These are phyloP conservation scores for Hyles lineata DNA, from an alignment of 2,888 invertebrate species.

Conservation along the genomic window DNA sequence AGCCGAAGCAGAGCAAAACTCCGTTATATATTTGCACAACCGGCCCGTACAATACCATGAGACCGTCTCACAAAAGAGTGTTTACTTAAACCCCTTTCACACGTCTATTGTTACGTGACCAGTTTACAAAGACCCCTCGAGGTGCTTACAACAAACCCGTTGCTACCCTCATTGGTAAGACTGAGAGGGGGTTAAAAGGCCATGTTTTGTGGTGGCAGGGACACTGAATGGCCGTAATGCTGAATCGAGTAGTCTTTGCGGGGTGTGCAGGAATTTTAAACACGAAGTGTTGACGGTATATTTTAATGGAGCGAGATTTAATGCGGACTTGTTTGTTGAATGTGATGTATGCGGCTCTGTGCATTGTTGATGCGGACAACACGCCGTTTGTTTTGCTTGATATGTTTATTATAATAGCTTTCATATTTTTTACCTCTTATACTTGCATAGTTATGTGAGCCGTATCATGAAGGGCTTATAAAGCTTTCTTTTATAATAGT, in stretches of 20 bases:
- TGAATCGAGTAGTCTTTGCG: constrained; percentile 68
- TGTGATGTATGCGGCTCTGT: constrained; percentile 36
- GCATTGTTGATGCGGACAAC: constrained; percentile 20
- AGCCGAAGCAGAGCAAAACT: constrained; percentile 65
- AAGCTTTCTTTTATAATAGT: too few species aligned
- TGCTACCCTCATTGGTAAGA: constrained; percentile 35
- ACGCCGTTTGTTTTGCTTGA: background rate
- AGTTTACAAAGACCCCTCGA: constrained; percentile 52
- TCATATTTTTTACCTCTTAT: too few species aligned
- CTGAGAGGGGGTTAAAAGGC: constrained; percentile 46
- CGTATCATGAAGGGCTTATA: too few species aligned
- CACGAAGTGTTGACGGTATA: constrained; percentile 59
- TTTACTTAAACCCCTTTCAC: constrained; percentile 84
- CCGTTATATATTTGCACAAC: constrained; percentile 80
- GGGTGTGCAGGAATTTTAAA: constrained; percentile 70
- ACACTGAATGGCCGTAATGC: constrained; percentile 68
- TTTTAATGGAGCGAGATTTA: constrained; percentile 49
- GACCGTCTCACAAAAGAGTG: constrained; percentile 78
- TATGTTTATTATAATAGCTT: background rate
- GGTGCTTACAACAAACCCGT: constrained; percentile 45
- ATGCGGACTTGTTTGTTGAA: constrained; percentile 37
- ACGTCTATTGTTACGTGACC: constrained; percentile 75
- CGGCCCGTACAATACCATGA: constrained; percentile 70
- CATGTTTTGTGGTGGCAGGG: constrained; percentile 50
- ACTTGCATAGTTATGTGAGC: too few species aligned